These are phyloP conservation scores for Microplitis mediator DNA, from an alignment of 1,140 invertebrate species.

Conservation along the genomic window DNA sequence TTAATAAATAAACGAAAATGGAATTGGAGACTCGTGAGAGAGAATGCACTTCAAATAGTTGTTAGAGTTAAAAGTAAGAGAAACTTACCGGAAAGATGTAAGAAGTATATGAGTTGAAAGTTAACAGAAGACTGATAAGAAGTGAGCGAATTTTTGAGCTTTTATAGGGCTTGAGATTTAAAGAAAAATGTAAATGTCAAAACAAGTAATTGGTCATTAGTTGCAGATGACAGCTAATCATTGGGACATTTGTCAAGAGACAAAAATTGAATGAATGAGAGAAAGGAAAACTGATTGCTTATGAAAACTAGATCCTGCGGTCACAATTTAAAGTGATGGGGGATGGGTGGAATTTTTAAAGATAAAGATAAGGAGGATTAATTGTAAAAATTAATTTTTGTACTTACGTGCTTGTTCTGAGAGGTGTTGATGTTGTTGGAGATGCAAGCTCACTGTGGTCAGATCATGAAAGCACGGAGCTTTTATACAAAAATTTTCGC, in stretches of 20 bases:
- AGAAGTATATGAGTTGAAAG: constrained; percentile 6
- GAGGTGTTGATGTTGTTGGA: not conserved
- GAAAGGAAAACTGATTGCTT: too few species aligned
- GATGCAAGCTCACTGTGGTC: constrained; percentile 14
- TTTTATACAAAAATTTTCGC: constrained; percentile 14
- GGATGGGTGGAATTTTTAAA: too few species aligned
- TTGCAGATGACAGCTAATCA: constrained; percentile 22
- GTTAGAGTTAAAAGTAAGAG: not conserved
- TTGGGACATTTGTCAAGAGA: constrained; percentile 13
- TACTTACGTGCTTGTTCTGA: not conserved
- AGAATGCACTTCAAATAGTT: too few species aligned
- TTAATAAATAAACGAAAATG: too few species aligned
- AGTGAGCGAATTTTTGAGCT: constrained; percentile 36
- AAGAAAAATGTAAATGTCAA: constrained; percentile 47
- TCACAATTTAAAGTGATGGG: too few species aligned
- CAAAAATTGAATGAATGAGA: too few species aligned
- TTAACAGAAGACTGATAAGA: constrained; percentile 36
- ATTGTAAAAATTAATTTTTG: not conserved
- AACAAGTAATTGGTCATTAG: constrained; percentile 36
- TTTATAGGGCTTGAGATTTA: constrained; percentile 47
- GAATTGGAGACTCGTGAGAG: too few species aligned
- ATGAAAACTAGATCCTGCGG: too few species aligned
- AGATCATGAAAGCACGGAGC: not conserved
- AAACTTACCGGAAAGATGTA: not conserved
- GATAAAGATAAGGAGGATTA: too few species aligned